Conservation (phyloP, 2,797 vertebrate species). For the Arctocebus calabarensis region DNA sequence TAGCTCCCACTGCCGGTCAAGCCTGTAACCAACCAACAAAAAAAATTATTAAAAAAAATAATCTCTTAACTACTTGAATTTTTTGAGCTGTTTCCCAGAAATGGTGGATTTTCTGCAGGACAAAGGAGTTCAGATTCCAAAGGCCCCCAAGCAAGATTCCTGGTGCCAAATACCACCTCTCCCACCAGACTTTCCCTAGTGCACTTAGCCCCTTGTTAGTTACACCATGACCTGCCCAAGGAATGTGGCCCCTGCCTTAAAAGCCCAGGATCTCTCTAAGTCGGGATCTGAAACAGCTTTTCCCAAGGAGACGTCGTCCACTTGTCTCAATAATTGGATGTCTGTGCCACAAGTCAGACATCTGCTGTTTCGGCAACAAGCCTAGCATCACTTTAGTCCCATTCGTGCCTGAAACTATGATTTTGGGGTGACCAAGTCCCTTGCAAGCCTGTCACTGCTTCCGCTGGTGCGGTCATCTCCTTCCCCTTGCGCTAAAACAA, state of each 20-base stretch:
- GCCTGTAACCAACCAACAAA: not conserved
- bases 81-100: not conserved
- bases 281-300: not conserved
- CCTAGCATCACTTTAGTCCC: not conserved
- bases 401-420: not conserved
- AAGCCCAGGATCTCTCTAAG: not conserved
- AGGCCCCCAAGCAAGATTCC: not conserved
- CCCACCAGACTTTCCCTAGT: not conserved
- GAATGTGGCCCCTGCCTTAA: not conserved
- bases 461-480: slow-evolving; percentile 76
- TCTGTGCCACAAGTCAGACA: not conserved
- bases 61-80: not conserved
- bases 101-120: not conserved
- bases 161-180: not conserved
- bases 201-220: not conserved
- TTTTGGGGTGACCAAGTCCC: slow-evolving; percentile 63
- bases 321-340: not conserved
- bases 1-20: not conserved
- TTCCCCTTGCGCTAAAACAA: slow-evolving; percentile 80
- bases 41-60: not conserved
- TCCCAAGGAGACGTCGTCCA: not conserved
- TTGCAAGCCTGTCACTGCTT: slow-evolving; percentile 52
- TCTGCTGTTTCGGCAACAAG: not conserved
- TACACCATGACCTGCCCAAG: not conserved
- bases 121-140: not conserved